Evolutionary conservation across 2,113 vertebrate species (phyloP).

Genomic region (Epinephelus moara): DNA sequence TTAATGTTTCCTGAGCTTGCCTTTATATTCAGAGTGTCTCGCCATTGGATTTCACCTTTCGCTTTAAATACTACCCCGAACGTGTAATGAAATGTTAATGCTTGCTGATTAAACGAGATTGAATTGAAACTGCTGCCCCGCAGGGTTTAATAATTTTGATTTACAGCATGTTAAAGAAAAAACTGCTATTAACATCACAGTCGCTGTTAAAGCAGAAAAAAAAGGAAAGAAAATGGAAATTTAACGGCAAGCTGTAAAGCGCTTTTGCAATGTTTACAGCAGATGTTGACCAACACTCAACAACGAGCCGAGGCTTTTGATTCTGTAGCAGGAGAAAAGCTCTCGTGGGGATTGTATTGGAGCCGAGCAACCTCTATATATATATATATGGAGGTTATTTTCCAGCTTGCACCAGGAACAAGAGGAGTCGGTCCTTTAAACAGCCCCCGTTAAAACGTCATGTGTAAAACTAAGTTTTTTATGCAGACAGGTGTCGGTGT

Average conservation of each 20-base stretch:
- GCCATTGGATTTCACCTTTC: constrained; percentile 43
- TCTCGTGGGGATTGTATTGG: constrained; percentile 29
- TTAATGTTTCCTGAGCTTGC: constrained; percentile 32
- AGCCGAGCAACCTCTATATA: background rate
- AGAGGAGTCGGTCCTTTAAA: constrained; percentile 42
- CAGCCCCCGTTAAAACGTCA: constrained; percentile 2
- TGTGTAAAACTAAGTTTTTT: constrained; percentile 3
- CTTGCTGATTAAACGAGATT: constrained; percentile 43
- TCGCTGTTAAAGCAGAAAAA: background rate
- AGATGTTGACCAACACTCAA: constrained; percentile 57
- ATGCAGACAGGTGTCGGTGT: background rate
- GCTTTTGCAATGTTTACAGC: constrained; percentile 22
- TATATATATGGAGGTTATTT: constrained; percentile 23
- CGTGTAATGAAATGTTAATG: constrained; percentile 63
- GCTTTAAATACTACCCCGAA: constrained; percentile 48
- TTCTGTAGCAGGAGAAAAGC: constrained; percentile 26
- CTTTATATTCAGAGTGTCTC: constrained; percentile 29
- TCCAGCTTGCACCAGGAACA: constrained; percentile 7
- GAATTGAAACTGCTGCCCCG: constrained; percentile 41
- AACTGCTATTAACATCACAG: constrained; percentile 6
- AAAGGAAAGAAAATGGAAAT: constrained; percentile 35
- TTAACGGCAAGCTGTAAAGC: constrained; percentile 43
- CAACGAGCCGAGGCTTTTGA: constrained; percentile 26
- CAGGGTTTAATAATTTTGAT: constrained; percentile 64
- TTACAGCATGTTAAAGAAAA: constrained; percentile 57